A percentile compares a stretch with the other conserved stretches of the same genome.
phyloP scores from a whole-genome alignment of 2,888 invertebrate genomes.

The Nebria brevicollis region DNA sequence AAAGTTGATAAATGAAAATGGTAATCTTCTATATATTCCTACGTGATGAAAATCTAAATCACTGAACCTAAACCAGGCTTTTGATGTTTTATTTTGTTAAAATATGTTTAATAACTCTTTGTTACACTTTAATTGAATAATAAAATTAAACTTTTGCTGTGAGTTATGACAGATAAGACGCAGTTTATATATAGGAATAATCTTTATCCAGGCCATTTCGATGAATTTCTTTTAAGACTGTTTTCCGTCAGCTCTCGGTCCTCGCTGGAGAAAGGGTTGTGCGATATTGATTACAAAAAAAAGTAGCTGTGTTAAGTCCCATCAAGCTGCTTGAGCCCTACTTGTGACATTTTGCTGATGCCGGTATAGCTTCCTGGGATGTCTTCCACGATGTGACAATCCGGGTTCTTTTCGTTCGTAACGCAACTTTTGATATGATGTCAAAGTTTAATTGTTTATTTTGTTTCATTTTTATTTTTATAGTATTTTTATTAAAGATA shows the following conservation, averaged over 20 bases:
- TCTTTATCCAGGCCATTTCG: slow-evolving; percentile 12
- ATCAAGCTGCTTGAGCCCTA: background rate
- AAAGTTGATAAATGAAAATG: too few species aligned
- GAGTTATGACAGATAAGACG: too few species aligned
- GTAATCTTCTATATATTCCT: too few species aligned
- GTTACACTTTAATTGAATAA: too few species aligned
- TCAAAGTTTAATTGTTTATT: background rate
- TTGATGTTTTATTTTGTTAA: too few species aligned
- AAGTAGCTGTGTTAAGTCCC: slow-evolving; percentile 5
- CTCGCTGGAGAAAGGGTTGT: slow-evolving; percentile 24
- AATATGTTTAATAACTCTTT: too few species aligned
- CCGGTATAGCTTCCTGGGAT: background rate
- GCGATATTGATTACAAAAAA: slow-evolving; percentile 35
- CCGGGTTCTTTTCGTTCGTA: background rate
- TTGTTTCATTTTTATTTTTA: background rate
- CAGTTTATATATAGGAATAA: too few species aligned
- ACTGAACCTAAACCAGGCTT: too few species aligned
- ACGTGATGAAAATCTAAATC: too few species aligned
- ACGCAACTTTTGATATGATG: background rate
- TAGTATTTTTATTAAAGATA: background rate
- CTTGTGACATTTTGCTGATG: background rate
- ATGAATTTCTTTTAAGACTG: slow-evolving; percentile 33
- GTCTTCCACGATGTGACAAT: background rate
- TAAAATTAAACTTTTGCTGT: too few species aligned
- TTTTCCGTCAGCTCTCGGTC: slow-evolving; percentile 26